Base-by-base conservation (phyloP, 2,888 invertebrate genomes). In the Anticlea derivata region DNA sequence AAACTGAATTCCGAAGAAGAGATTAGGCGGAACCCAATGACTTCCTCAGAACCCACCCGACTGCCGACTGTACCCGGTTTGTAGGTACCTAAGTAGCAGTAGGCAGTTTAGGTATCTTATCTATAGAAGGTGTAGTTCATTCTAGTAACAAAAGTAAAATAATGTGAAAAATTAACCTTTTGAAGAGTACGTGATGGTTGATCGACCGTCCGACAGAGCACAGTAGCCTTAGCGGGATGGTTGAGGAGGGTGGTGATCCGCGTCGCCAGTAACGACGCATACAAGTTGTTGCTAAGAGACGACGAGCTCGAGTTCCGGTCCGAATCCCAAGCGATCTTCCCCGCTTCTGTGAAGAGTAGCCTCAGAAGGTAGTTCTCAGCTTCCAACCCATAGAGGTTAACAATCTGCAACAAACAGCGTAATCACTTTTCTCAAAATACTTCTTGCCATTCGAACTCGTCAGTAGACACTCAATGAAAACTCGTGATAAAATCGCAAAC, bases 281-380 rank as follows among this genome's bases (percentile, higher is more conserved):
- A 96, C 93, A 82, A 94, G 93, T 78, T 97, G 88, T 77, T 95
- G 92, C 86, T 96, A 94, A 78, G 55, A 1, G 61, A 93, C 91
- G 93, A 96, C 92, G 74, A 91, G 58, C 93, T 92, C 58, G 93
- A 91, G 30, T 44, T 44, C 65, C 92, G 93, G 89, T 89, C 92
- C 80, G 71, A 92, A 75, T 86, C 91, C 88, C 84, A 91, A 60
- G 97, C 96, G 85, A 97, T 95, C 81, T 97, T 95, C 75, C 94
- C 94, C 75, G 97, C 86, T 66, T 90, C 89, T 57, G 80, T 96
- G 90, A 98, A 96, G 86, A 98, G 94, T 92, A 96, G 96, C 93
- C 96, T 97, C 93, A 98, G 94, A 88, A 97, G 94, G 93, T 98
- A 97, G 92, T 97, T 95, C 93, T 98, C 98, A 92, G 98, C 98